Conservation (phyloP, 2,797 vertebrate genomes). For the Gallinago stenura region DNA sequence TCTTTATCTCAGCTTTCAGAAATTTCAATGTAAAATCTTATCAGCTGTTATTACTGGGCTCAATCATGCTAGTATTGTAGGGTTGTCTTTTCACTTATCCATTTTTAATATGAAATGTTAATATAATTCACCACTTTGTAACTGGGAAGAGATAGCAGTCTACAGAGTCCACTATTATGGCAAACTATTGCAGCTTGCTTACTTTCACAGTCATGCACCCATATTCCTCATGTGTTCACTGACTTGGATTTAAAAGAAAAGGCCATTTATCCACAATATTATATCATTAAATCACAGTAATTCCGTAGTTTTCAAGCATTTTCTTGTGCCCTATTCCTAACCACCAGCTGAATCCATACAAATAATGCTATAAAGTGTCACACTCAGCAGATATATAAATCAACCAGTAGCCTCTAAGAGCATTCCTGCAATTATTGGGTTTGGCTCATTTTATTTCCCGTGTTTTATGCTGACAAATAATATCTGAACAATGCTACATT, state of each 20-base stretch:
- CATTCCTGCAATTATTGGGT: neutral
- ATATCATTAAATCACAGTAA: neutral
- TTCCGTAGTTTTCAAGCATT: neutral
- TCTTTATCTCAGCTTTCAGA: no score
- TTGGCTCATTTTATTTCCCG: neutral
- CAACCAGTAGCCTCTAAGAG: neutral
- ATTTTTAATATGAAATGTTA: no score
- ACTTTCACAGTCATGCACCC: neutral
- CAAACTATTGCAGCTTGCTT: neutral
- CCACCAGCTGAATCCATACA: neutral
- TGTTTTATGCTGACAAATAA: neutral
- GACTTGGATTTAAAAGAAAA: neutral
- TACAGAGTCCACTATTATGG: neutral
- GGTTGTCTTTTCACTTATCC: no score
- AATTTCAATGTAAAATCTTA: no score
- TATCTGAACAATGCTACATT: neutral
- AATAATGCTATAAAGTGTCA: neutral
- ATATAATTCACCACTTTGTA: neutral
- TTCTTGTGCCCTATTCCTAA: neutral
- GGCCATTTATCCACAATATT: neutral
- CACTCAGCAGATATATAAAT: neutral
- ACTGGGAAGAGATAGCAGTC: neutral
- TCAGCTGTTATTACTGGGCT: no score
- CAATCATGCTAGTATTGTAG: no score
- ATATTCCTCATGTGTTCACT: neutral